A percentile compares a stretch with the other conserved stretches of the same genome.
phyloP scores from a whole-genome alignment of 2,888 invertebrate species.

The Pheosia gnoma region DNA sequence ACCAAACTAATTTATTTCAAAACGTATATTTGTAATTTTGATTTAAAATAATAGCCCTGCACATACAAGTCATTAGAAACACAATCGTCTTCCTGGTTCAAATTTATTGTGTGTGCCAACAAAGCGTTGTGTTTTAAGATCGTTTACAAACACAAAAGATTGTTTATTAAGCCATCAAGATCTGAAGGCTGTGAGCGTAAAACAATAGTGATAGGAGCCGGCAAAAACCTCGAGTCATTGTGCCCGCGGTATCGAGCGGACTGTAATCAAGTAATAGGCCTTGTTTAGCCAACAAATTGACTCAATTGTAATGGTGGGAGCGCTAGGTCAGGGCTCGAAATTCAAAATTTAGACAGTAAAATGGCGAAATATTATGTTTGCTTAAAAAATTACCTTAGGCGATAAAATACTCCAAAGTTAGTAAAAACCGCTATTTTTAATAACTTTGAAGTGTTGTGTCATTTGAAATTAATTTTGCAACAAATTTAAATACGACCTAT shows the following conservation, averaged over 20 bases:
- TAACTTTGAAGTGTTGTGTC: no score
- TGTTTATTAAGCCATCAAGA: slow-evolving; percentile 32
- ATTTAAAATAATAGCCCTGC: not conserved
- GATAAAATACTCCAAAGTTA: no score
- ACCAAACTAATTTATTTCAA: not conserved
- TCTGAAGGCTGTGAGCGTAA: slow-evolving; percentile 25
- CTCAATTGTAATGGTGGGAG: slow-evolving; percentile 8
- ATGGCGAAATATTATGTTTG: no score
- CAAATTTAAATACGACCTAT: no score
- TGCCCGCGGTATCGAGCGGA: slow-evolving; percentile 12
- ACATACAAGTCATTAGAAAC: slow-evolving; percentile 9
- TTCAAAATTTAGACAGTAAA: no score
- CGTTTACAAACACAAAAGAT: slow-evolving; percentile 30
- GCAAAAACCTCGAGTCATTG: slow-evolving; percentile 26
- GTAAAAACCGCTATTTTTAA: no score
- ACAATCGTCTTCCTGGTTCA: slow-evolving; percentile 24
- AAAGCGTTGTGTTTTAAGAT: slow-evolving; percentile 33
- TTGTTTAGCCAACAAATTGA: slow-evolving; percentile 25
- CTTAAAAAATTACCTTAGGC: no score
- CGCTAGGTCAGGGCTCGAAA: no score
- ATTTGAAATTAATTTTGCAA: no score
- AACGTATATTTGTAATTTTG: slow-evolving; percentile 12
- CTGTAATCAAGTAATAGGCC: slow-evolving; percentile 21
- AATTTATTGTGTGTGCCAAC: slow-evolving; percentile 26
- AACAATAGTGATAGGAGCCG: slow-evolving; percentile 31